Base-by-base conservation (phyloP, 1,140 invertebrate genomes). In the Caerostris darwini region DNA sequence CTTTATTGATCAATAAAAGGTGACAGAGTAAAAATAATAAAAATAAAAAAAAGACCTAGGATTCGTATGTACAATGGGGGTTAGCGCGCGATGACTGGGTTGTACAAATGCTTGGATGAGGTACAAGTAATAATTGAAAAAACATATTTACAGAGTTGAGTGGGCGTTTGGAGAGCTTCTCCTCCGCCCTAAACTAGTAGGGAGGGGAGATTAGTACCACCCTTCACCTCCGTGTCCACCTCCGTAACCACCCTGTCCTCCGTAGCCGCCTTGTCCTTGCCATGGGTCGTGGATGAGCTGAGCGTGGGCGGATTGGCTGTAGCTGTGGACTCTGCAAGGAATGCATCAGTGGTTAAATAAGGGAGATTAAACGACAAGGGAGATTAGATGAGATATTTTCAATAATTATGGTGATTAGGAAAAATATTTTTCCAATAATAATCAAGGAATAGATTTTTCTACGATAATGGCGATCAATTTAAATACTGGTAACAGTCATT, bases 111-210 rank as follows among this genome's bases (percentile, higher is more conserved):
- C 57, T 59, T 7, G 5, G 89, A 91, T 93, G 92, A 93, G 92
- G 83, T 87, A 93, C 82, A 93, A 17, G 89, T 58, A 87, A 59
- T 57, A 93, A 93, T 93, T 93, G 92, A 10, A 91, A 93, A 93
- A 93, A 93, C 54, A 59, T 93, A 93, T 93, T 86, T 93, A 93
- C 92, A 93, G 17, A 57, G 61, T 34, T n/a, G n/a, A 69, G n/a
- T 17, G 59, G n/a, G 64, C 56, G 90, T 5, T 19, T 85, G 59
- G 53, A n/a, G 2, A 50, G n/a, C 14, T 10, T 50, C 58, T 92
- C 90, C 14, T 19, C 19, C 90, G 34, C 90, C 77, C 10, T 64
- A 67, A 83, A 34, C 90, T 92, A 91, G 58, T 71, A 56, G 53
- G 88, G 54, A 50, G 54, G 19, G 34, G 59, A 90, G 64, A 14